phyloP scores from a whole-genome alignment of 1,140 invertebrate species.

The Calosoma granatense region DNA sequence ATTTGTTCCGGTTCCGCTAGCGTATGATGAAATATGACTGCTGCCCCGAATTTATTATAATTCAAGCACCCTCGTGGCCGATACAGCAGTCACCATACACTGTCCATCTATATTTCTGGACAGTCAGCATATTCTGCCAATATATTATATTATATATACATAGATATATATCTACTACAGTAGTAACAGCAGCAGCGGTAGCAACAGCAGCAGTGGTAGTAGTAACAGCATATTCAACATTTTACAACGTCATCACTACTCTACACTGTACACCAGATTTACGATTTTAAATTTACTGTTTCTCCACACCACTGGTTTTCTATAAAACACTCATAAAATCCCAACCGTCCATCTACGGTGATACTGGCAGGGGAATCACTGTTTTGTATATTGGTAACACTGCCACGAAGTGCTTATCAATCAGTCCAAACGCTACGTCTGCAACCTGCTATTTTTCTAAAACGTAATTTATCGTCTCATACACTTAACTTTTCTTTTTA shows the following conservation, averaged over 20 bases:
- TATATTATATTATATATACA: too few relatives aligned
- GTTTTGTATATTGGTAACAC: too few relatives aligned
- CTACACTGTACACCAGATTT: neutral
- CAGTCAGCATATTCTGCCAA: neutral
- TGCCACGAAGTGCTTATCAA: too few relatives aligned
- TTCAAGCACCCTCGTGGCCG: neutral
- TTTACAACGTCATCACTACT: neutral
- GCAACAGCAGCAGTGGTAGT: too few relatives aligned
- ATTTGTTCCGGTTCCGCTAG: neutral
- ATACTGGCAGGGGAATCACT: too few relatives aligned
- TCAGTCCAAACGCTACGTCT: too few relatives aligned
- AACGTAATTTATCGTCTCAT: too few relatives aligned
- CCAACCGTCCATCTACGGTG: too few relatives aligned
- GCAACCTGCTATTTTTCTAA: too few relatives aligned
- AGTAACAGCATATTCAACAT: neutral
- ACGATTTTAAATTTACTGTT: neutral
- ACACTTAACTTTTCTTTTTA: too few relatives aligned
- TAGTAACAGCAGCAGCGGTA: too few relatives aligned
- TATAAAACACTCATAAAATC: neutral
- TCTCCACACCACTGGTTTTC: neutral
- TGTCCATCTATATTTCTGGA: neutral
- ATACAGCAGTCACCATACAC: neutral
- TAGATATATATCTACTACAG: too few relatives aligned
- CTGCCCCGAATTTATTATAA: neutral
- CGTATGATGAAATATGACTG: neutral